phyloP scores from a whole-genome alignment of 37 sponge, comb jelly and placozoan species.

The Haliclona indistincta region DNA sequence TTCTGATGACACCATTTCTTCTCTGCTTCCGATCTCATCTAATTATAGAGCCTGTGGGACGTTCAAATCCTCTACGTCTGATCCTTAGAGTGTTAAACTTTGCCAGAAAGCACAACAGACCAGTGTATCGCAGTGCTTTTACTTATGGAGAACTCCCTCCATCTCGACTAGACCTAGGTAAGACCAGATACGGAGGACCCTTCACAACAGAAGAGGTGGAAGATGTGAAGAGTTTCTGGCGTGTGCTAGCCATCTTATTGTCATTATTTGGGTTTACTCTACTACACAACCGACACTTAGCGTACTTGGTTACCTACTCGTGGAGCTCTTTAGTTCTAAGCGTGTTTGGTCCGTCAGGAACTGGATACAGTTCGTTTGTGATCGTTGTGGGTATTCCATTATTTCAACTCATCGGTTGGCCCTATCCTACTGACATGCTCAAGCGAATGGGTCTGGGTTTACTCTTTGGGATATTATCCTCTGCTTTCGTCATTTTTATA shows the following conservation, averaged over 20 bases:
- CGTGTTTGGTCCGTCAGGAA: neutral
- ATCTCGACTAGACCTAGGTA: neutral
- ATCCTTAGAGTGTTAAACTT: neutral
- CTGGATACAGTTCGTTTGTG: too few species aligned
- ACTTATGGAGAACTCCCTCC: neutral
- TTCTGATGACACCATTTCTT: neutral
- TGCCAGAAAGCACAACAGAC: neutral
- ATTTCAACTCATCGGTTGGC: neutral
- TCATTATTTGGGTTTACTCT: constrained; percentile 6
- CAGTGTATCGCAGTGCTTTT: neutral
- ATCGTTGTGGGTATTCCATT: neutral
- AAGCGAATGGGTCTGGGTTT: constrained; percentile 3
- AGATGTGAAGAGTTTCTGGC: neutral
- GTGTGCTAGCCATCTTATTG: neutral
- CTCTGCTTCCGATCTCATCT: neutral
- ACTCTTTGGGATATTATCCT: neutral
- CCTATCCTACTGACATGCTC: neutral
- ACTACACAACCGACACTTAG: neutral
- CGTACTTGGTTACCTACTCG: neutral
- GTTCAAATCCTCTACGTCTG: neutral
- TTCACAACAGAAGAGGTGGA: constrained; percentile 9
- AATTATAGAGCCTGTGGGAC: neutral
- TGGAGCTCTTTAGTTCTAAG: neutral
- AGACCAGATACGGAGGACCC: neutral
- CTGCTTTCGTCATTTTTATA: neutral